phyloP scores from a whole-genome alignment of 2,113 vertebrate genomes.

The Heloderma charlesbogerti region DNA sequence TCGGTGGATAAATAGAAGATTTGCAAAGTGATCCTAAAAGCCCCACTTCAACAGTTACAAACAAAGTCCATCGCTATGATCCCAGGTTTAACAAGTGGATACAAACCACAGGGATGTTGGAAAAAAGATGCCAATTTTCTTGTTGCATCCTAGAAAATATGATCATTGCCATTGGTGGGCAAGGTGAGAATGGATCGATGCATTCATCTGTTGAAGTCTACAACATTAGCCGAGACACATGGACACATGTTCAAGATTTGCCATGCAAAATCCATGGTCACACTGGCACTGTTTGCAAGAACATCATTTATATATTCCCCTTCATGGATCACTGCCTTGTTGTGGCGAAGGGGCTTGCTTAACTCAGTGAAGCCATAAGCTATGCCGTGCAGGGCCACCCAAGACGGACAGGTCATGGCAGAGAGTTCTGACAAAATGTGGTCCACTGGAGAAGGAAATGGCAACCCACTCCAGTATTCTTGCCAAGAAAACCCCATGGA shows the following conservation, averaged over 20 bases:
- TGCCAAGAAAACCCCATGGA: too few relatives aligned
- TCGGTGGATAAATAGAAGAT: conserved; percentile 86
- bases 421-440: too few relatives aligned
- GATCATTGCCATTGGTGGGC: conserved; percentile 89
- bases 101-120: conserved; percentile 80
- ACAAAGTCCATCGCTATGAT: conserved; percentile 89
- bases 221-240: conserved; percentile 82
- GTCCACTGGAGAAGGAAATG: too few relatives aligned
- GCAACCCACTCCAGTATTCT: too few relatives aligned
- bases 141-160: conserved; percentile 82
- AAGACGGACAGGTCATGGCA: too few relatives aligned
- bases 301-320: conserved; percentile 85
- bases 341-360: too few relatives aligned
- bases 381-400: too few relatives aligned
- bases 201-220: conserved; percentile 89
- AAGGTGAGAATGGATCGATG: conserved; percentile 59
- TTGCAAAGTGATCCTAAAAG: conserved; percentile 54
- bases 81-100: conserved; percentile 90
- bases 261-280: conserved; percentile 86
- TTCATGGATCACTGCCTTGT: too few relatives aligned
- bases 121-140: conserved; percentile 87
- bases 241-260: conserved; percentile 79
- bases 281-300: conserved; percentile 82
- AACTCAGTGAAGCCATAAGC: too few relatives aligned
- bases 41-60: conserved; percentile 66